These are phyloP conservation scores for Eugnorisma glareosa DNA, from an alignment of 2,888 invertebrate species.

Conservation along the genomic window DNA sequence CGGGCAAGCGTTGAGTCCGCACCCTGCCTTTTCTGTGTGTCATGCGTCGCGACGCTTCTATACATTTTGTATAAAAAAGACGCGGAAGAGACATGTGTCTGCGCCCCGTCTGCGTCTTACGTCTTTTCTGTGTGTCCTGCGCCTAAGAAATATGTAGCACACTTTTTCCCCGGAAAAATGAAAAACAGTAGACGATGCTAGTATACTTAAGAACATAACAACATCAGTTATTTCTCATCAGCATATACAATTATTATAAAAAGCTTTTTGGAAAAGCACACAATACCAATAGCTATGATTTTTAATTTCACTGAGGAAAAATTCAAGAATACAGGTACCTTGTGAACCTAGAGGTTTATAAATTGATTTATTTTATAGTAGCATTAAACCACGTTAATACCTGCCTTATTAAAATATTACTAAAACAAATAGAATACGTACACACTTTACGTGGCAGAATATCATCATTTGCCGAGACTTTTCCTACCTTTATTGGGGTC, in stretches of 20 bases:
- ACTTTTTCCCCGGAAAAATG: too few species aligned
- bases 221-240: conserved; percentile 18
- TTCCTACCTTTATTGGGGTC: too few species aligned
- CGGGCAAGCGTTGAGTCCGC: too few species aligned
- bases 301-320: conserved; percentile 20
- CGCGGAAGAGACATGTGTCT: too few species aligned
- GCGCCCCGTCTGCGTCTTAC: too few species aligned
- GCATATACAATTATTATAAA: conserved; percentile 38
- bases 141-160: too few species aligned
- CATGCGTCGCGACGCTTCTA: too few species aligned
- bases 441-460: neutral
- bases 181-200: neutral
- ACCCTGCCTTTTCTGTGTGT: too few species aligned
- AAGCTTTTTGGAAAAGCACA: conserved; percentile 35
- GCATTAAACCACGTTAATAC: neutral
- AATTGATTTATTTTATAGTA: neutral
- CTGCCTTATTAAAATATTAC: neutral
- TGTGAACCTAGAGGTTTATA: neutral
- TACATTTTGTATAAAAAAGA: too few species aligned
- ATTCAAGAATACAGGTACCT: neutral
- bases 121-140: too few species aligned
- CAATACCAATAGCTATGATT: conserved; percentile 8
- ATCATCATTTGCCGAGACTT: neutral
- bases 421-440: neutral
- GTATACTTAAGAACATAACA: neutral